phyloP scores from a whole-genome alignment of 2,888 invertebrate genomes.

The Ormyrus labotus region DNA sequence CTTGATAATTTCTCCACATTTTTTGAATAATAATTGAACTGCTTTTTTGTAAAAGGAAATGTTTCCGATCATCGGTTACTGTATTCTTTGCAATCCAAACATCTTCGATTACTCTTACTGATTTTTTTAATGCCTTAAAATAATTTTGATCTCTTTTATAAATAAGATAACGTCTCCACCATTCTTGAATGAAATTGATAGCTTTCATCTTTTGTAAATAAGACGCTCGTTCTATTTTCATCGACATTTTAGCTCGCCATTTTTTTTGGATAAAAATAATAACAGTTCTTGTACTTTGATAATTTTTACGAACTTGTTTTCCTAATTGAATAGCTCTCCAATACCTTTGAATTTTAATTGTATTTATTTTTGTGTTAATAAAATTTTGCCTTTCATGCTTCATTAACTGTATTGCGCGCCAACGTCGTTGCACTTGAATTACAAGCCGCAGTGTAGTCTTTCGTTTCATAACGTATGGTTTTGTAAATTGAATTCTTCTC shows the following conservation, averaged over 20 bases:
- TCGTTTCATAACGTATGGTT: slow-evolving; percentile 64
- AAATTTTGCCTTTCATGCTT: slow-evolving; percentile 73
- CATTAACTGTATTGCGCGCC: slow-evolving; percentile 75
- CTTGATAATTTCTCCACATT: slow-evolving; percentile 67
- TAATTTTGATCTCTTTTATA: slow-evolving; percentile 72
- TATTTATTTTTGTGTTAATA: slow-evolving; percentile 72
- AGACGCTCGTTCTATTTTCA: slow-evolving; percentile 71
- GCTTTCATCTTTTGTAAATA: slow-evolving; percentile 70
- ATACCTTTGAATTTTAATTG: slow-evolving; percentile 77
- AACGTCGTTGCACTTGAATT: slow-evolving; percentile 77
- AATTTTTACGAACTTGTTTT: slow-evolving; percentile 68
- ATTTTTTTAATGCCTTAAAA: slow-evolving; percentile 72
- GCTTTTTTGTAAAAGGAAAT: slow-evolving; percentile 68
- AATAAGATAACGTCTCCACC: slow-evolving; percentile 73
- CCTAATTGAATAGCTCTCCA: slow-evolving; percentile 72
- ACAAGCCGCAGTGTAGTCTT: slow-evolving; percentile 66
- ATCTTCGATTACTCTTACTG: slow-evolving; percentile 65
- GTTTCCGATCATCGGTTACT: slow-evolving; percentile 71
- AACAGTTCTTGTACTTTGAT: slow-evolving; percentile 67
- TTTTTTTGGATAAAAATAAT: slow-evolving; percentile 65
- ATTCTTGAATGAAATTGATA: slow-evolving; percentile 73
- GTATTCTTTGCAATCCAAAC: slow-evolving; percentile 70
- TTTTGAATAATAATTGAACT: slow-evolving; percentile 76
- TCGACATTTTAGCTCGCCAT: slow-evolving; percentile 72
- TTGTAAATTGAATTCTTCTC: slow-evolving; percentile 70